phyloP scores from a whole-genome alignment of 1,140 invertebrate species.

The Mya arenaria region DNA sequence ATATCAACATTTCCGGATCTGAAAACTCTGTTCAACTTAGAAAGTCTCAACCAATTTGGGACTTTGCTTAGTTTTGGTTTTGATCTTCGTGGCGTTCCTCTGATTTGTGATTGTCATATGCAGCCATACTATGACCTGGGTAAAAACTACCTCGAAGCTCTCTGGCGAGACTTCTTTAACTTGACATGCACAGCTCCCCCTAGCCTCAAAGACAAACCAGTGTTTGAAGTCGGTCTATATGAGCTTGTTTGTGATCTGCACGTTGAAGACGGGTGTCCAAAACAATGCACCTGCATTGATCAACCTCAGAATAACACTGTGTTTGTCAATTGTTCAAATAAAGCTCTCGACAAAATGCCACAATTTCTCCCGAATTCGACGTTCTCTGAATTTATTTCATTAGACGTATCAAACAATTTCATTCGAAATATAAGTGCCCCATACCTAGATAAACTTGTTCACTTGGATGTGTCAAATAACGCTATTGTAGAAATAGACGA shows the following conservation, averaged over 20 bases:
- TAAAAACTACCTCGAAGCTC: no score
- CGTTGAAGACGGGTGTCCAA: background rate
- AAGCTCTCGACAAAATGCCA: background rate
- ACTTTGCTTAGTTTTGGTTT: no score
- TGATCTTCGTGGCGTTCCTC: no score
- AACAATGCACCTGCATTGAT: background rate
- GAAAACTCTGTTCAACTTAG: no score
- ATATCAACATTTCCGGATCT: no score
- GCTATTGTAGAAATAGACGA: background rate
- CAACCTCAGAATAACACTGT: background rate
- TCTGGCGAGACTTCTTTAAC: background rate
- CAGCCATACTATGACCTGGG: no score
- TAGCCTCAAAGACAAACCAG: background rate
- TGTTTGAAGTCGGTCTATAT: background rate
- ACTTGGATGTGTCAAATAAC: background rate
- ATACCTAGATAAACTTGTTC: background rate
- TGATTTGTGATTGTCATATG: no score
- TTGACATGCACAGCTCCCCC: background rate
- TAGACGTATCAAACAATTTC: background rate
- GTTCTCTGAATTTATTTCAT: background rate
- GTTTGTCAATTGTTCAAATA: background rate
- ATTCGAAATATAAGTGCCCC: background rate
- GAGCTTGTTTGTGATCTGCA: background rate
- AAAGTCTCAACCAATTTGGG: no score
- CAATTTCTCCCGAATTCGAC: background rate